phyloP scores from a whole-genome alignment of 1,140 invertebrate species.

The Mylabris phalerata region DNA sequence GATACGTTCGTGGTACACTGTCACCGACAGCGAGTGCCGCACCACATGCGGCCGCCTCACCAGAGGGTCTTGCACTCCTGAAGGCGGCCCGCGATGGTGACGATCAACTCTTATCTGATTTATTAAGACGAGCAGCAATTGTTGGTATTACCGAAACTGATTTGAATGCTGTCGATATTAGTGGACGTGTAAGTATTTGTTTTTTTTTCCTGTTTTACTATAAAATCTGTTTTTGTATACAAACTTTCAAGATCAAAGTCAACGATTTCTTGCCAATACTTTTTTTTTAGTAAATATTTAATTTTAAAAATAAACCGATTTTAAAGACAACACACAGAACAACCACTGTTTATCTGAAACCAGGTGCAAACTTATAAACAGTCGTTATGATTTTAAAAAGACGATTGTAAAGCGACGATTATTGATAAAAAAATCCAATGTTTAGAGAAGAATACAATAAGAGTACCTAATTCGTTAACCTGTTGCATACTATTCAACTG shows the following conservation, averaged over 20 bases:
- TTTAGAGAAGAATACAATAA: too few relatives aligned
- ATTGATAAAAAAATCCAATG: too few relatives aligned
- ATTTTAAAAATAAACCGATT: not conserved
- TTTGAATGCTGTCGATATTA: slow-evolving; percentile 35
- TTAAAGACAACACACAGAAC: not conserved
- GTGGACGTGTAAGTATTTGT: slow-evolving; percentile 37
- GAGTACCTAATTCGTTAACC: too few relatives aligned
- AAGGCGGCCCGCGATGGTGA: slow-evolving; percentile 40
- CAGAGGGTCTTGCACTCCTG: slow-evolving; percentile 33
- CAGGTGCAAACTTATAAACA: not conserved
- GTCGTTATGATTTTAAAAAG: too few relatives aligned
- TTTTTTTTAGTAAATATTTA: not conserved
- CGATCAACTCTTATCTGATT: slow-evolving; percentile 32
- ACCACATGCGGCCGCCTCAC: slow-evolving; percentile 26
- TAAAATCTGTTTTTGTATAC: not conserved
- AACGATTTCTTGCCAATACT: too few relatives aligned
- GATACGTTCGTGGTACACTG: slow-evolving; percentile 41
- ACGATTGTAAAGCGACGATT: too few relatives aligned
- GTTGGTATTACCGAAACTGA: slow-evolving; percentile 33
- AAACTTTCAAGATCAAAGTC: not conserved
- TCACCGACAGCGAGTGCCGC: slow-evolving; percentile 37
- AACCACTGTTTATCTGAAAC: not conserved
- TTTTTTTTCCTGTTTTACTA: not conserved
- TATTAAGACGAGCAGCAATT: slow-evolving; percentile 26
- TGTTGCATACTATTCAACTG: too few relatives aligned